These are phyloP conservation scores for Anorthoa munda DNA, from an alignment of 2,888 invertebrate genomes.

Conservation along the genomic window DNA sequence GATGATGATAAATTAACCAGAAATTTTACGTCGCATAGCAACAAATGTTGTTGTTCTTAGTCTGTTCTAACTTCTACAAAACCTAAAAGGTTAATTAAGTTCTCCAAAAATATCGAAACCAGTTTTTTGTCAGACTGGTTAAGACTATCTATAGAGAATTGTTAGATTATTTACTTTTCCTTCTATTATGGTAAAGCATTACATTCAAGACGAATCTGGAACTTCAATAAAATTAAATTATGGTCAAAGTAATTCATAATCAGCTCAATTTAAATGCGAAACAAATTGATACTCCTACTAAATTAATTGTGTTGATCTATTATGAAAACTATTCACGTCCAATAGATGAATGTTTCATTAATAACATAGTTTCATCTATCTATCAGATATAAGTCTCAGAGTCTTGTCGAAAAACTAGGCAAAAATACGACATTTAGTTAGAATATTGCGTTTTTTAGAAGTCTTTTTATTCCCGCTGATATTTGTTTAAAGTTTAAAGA, in stretches of 20 bases:
- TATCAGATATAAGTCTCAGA: too few species aligned
- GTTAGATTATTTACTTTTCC: not conserved
- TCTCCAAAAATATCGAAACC: slow-evolving; percentile 11
- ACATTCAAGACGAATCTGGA: not conserved
- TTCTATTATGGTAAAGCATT: not conserved
- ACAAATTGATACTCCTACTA: slow-evolving; percentile 22
- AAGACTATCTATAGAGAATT: not conserved
- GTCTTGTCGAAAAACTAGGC: too few species aligned
- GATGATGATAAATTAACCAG: too few species aligned
- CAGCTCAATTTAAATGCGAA: slow-evolving; percentile 34
- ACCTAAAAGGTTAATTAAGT: not conserved
- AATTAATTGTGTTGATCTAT: slow-evolving; percentile 7
- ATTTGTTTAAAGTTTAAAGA: too few species aligned
- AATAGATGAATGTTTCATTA: not conserved
- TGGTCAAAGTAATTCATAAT: not conserved
- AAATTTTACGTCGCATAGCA: not conserved
- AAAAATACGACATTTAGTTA: too few species aligned
- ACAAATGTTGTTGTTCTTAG: not conserved
- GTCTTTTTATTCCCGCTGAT: too few species aligned
- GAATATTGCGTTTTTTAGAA: not conserved
- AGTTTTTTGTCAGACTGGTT: too few species aligned
- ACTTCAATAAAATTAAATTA: not conserved
- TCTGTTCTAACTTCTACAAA: not conserved
- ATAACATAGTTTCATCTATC: too few species aligned
- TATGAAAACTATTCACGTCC: slow-evolving; percentile 9